Base-by-base conservation (phyloP, 2,113 vertebrate genomes). In the Syrmaticus mikado region DNA sequence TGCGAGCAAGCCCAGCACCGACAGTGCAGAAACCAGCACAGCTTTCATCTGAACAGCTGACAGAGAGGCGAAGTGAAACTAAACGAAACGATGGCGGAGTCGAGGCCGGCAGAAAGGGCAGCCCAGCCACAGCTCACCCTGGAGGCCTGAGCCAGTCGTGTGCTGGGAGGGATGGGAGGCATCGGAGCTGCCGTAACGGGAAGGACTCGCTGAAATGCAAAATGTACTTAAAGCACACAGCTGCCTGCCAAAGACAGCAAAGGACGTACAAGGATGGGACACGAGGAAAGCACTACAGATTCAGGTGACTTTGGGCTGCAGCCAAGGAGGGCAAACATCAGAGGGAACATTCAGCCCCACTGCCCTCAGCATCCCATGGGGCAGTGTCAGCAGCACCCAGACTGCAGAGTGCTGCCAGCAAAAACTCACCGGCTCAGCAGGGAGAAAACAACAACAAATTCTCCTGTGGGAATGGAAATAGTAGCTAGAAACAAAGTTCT, bases 311-410 rank as follows among this genome's bases (percentile, higher is more conserved):
- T 7, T 2, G 4, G 14, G 53, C 62, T 25, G 36, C 36, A 13
- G 48, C 16, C 24, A 70, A 50, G 11, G 34, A 24, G 67, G 34
- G 15, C 0, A 3, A 27, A 13, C 10, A 32, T 19, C 36, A 8
- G 66, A 48, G 32, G 60, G 21, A 57, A 38, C 0, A 0, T 15
- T 9, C 81, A 65, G 10, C 7, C 8, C 22, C 2, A 1, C 6
- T 2, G 6, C 24, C 15, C 62, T 21, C 55, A 16, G n/a, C 60
- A 66, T 36, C 27, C 9, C 7, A 0, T 8, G 40, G 0, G 7
- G 12, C 5, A 21, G 45, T 20, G 38, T 50, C 66, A 71, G 50
- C 34, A 17, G 21, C 45, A 15, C 1, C 45, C 61, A 11, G 0
- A 0, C 24, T 22, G 32, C 0, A 0, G 11, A 6, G 14, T 25